Evolutionary conservation across 2,113 vertebrate species (phyloP).

Genomic region (Malurus elegans): DNA sequence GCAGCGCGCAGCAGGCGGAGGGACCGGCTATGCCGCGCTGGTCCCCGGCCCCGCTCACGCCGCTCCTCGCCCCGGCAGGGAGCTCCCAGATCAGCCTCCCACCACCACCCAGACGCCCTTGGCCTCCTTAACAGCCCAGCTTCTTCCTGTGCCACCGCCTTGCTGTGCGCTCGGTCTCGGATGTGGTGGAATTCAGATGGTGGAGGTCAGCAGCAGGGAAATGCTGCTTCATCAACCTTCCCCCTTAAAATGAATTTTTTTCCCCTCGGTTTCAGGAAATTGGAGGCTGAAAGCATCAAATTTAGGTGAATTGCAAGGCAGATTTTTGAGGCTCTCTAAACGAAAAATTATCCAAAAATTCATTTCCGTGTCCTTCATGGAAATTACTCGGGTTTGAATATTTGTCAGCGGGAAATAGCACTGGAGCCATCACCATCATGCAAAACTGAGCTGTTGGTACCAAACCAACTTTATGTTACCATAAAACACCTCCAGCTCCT

Average conservation of each 20-base stretch:
- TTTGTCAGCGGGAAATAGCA: neutral
- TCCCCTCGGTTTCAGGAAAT: neutral
- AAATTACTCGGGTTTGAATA: neutral
- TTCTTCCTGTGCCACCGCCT: neutral
- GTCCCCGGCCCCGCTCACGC: neutral
- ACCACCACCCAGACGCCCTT: neutral
- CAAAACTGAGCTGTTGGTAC: neutral
- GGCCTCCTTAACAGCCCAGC: neutral
- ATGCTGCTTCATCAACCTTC: neutral
- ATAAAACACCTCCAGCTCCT: neutral
- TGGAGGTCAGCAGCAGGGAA: neutral
- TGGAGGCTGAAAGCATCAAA: neutral
- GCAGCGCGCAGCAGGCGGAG: neutral
- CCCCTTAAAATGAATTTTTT: neutral
- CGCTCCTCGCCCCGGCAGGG: neutral
- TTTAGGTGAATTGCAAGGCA: neutral
- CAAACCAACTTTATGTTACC: neutral
- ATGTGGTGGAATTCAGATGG: neutral
- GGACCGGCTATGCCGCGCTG: neutral
- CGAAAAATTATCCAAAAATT: neutral
- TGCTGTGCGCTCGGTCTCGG: neutral
- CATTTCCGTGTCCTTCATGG: neutral
- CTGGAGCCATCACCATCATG: neutral
- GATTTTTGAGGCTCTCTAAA: neutral
- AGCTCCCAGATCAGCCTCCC: neutral